These are phyloP conservation scores for Helostoma temminkii DNA, from an alignment of 2,797 vertebrate species.

Conservation along the genomic window DNA sequence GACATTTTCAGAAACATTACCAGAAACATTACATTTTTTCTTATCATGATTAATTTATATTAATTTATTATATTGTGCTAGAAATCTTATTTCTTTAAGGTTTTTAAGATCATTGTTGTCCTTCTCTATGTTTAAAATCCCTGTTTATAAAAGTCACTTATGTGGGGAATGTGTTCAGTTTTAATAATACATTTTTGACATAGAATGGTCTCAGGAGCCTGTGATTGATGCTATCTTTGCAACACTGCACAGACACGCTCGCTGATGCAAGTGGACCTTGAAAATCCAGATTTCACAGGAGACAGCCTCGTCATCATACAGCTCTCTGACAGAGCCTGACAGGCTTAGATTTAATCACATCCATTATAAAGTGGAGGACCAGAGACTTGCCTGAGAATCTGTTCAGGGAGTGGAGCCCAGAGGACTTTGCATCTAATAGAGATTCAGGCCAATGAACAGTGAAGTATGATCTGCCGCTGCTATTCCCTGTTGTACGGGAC, in stretches of 20 bases:
- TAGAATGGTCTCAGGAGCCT: not conserved
- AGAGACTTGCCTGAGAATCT: slow-evolving; percentile 5
- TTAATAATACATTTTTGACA: not conserved
- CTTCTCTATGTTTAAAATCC: not conserved
- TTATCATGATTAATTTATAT: not conserved
- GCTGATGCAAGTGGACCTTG: slow-evolving; percentile 34
- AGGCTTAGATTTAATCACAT: slow-evolving; percentile 35
- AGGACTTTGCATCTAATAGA: slow-evolving; percentile 30
- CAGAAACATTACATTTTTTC: too few species aligned
- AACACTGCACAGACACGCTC: not conserved
- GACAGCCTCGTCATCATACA: slow-evolving; percentile 38
- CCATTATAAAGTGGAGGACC: slow-evolving; percentile 14
- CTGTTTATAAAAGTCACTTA: not conserved
- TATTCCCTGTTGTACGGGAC: slow-evolving; percentile 18
- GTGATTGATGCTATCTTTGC: not conserved
- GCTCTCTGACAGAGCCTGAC: slow-evolving; percentile 38
- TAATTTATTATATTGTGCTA: not conserved
- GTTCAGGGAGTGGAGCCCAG: slow-evolving; percentile 25
- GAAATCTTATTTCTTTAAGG: not conserved
- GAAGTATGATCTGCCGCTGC: slow-evolving; percentile 47
- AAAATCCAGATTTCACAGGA: slow-evolving; percentile 38
- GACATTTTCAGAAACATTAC: not conserved
- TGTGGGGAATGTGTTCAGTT: not conserved
- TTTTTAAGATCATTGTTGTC: not conserved
- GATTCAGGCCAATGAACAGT: slow-evolving; percentile 66